Base-by-base conservation (phyloP, 2,797 vertebrate species). In the Diplodus puntazzo region DNA sequence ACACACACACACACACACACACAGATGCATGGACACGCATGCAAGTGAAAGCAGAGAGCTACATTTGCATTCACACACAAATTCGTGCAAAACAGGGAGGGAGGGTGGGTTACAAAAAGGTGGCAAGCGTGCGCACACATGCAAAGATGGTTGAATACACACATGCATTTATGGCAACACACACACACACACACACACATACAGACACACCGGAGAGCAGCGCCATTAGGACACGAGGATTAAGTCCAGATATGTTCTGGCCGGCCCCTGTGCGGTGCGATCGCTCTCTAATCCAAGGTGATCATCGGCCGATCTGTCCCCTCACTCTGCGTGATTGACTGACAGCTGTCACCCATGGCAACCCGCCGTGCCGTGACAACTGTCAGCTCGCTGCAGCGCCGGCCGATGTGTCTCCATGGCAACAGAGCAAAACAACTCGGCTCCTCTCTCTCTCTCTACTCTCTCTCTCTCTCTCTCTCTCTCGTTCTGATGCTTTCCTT, bases 281-380 rank as follows among this genome's bases (percentile, higher is more conserved):
- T 92, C 79, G n/a, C 84, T 83, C 88, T 66, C 87, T 92, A 94
- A 94, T 94, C 92, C 92, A 90, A 93, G 90, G 93, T 94, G 92
- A 93, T 94, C 93, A 92, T 91, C 85, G 34, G 83, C 87, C 81
- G 85, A 88, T 92, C 91, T 92, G 92, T 88, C 92, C 84, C 89
- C 80, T 89, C 92, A 84, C 86, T 93, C 89, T 69, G 73, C 69
- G 45, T 76, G 91, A 92, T 90, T 94, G 93, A 94, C 92, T 90
- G 92, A 92, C 93, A 94, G 94, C 92, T 93, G 93, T 94, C 93
- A 91, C 92, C 91, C 87, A 55, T 75, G 88, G 92, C 92, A 76
- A 88, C 89, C 81, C 48, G 76, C 88, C 27, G 94, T 42, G 77
- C 89, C 68, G 68, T 73, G 89, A 92, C 90, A 89, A 91, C 89